These are phyloP conservation scores for Pollenia griseotomentosa DNA, from an alignment of 2,888 invertebrate species.

Conservation along the genomic window DNA sequence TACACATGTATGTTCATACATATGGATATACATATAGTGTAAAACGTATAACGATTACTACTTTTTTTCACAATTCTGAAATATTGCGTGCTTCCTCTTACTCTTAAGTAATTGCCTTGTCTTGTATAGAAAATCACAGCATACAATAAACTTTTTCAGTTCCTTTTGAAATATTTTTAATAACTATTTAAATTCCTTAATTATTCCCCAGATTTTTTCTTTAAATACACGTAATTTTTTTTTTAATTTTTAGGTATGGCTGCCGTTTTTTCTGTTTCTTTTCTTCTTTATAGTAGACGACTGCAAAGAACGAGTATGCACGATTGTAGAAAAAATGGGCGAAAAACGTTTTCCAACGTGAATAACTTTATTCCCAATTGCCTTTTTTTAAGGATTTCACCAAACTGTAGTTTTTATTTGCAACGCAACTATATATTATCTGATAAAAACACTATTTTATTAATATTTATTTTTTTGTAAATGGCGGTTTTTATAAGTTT, in stretches of 20 bases:
- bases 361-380: conserved; percentile 63
- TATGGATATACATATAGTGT: conserved; percentile 13
- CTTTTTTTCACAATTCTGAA: conserved; percentile 71
- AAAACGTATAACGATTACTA: conserved; percentile 65
- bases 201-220: conserved; percentile 46
- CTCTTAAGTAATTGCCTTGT: conserved; percentile 68
- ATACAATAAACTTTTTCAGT: not conserved
- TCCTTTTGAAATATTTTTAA: conserved; percentile 13
- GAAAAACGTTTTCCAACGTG: conserved; percentile 75
- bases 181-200: not conserved
- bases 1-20: conserved; percentile 5
- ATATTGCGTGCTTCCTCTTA: conserved; percentile 71
- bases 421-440: not conserved
- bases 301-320: conserved; percentile 72
- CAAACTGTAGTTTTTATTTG: not conserved
- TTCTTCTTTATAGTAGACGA: conserved; percentile 66
- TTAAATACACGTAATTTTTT: conserved; percentile 68
- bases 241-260: conserved; percentile 74
- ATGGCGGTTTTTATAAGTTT: conserved; percentile 37
- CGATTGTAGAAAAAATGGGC: conserved; percentile 70
- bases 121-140: conserved; percentile 29
- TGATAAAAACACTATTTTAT: conserved; percentile 15
- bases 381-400: conserved; percentile 34
- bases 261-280: conserved; percentile 70
- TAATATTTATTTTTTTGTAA: conserved; percentile 24